These are phyloP conservation scores for Typhlichthys eigenmanni DNA, from an alignment of 2,797 vertebrate genomes.

Conservation along the genomic window DNA sequence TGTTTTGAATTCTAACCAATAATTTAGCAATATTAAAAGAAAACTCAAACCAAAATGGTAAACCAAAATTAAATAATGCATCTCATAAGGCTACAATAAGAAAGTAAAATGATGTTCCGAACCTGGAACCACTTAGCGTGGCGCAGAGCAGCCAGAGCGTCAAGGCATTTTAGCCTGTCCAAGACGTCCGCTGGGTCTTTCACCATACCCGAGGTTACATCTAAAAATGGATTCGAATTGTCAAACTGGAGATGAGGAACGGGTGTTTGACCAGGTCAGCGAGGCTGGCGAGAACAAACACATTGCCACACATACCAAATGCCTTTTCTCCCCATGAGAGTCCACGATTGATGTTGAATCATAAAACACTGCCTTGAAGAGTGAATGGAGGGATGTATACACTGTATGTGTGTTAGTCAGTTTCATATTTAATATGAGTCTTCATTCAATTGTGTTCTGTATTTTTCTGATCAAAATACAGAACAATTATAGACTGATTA, in stretches of 20 bases:
- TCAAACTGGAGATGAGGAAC: conserved; percentile 98
- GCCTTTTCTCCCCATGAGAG: conserved; percentile 50
- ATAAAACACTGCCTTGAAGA: conserved; percentile 7
- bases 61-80: conserved; percentile 71
- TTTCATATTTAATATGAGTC: background rate
- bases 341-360: conserved; percentile 9
- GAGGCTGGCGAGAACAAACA: conserved; percentile 89
- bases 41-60: conserved; percentile 76
- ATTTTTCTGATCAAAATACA: conserved; percentile 17
- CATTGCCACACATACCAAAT: conserved; percentile 97
- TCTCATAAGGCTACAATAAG: conserved; percentile 99
- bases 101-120: conserved; percentile 99
- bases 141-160: conserved; percentile 99
- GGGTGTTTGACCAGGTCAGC: conserved; percentile 99
- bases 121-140: conserved; percentile 99
- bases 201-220: conserved; percentile 99
- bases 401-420: conserved; percentile 7
- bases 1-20: background rate
- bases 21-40: conserved; percentile 36
- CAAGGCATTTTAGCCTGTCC: conserved; percentile 99
- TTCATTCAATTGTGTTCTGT: background rate
- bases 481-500: background rate
- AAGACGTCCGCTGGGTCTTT: conserved; percentile 99
- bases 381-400: conserved; percentile 13
- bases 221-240: conserved; percentile 99